Percentiles rank a stretch among this genome's conserved stretches.
Conservation (phyloP, 2,113 vertebrate genomes). For the crab-eating macaque (Macaca fascicularis) region T2T-MFA8v1.1 NC_088378.1:157150001-157150500, state of each 20-base stretch:
- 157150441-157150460: no score
- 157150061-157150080: background rate
- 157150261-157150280: background rate
- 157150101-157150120: background rate
- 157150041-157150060: background rate
- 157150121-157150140: background rate
- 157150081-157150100: background rate
- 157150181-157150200: background rate
- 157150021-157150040: background rate
- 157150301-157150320: no score
- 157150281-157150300: background rate
- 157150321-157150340: no score
- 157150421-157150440: no score
- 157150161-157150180: background rate
- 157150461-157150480: no score
- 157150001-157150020: background rate
- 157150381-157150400: no score
- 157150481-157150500: no score
- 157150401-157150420: no score
- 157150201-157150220: background rate
- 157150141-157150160: background rate
- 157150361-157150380: no score
- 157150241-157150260: background rate
- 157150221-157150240: background rate
- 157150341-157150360: no score